These are phyloP conservation scores for Adelphocoris suturalis DNA, from an alignment of 2,888 invertebrate species.

Conservation along the genomic window DNA sequence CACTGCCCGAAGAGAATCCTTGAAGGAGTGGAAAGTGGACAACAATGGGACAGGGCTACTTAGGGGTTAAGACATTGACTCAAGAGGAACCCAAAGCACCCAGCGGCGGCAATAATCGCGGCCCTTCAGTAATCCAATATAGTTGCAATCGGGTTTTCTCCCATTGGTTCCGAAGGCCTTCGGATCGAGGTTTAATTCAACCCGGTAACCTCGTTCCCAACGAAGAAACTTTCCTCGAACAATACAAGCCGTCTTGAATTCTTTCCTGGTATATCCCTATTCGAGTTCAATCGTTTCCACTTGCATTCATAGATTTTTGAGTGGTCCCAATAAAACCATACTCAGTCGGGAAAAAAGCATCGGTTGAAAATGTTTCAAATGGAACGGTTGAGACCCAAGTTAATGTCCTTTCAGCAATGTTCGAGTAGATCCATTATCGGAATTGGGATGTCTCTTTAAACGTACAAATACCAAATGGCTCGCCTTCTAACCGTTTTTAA, in stretches of 20 bases:
- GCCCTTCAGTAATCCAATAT: slow-evolving; percentile 60
- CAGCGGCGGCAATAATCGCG: slow-evolving; percentile 63
- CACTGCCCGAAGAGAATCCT: neutral
- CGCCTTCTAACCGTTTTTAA: too few relatives aligned
- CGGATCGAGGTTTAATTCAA: slow-evolving; percentile 62
- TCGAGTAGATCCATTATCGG: too few relatives aligned
- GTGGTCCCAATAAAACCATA: slow-evolving; percentile 2
- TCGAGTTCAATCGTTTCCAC: neutral
- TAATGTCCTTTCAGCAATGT: too few relatives aligned
- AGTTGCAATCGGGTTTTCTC: slow-evolving; percentile 57
- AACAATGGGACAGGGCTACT: slow-evolving; percentile 28
- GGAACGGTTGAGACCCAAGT: too few relatives aligned
- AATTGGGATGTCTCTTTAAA: too few relatives aligned
- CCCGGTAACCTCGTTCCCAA: slow-evolving; percentile 47
- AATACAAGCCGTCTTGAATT: slow-evolving; percentile 41
- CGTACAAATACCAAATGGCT: too few relatives aligned
- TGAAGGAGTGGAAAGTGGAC: neutral
- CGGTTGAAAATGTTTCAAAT: too few relatives aligned
- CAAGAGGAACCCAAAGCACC: slow-evolving; percentile 48
- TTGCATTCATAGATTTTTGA: neutral
- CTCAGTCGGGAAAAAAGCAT: neutral
- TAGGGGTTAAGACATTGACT: slow-evolving; percentile 51
- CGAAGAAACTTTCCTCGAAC: slow-evolving; percentile 55
- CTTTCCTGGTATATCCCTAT: neutral
- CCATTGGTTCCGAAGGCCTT: slow-evolving; percentile 52